phyloP scores from a whole-genome alignment of 2,797 vertebrate genomes.

The Tadarida brasiliensis region DNA sequence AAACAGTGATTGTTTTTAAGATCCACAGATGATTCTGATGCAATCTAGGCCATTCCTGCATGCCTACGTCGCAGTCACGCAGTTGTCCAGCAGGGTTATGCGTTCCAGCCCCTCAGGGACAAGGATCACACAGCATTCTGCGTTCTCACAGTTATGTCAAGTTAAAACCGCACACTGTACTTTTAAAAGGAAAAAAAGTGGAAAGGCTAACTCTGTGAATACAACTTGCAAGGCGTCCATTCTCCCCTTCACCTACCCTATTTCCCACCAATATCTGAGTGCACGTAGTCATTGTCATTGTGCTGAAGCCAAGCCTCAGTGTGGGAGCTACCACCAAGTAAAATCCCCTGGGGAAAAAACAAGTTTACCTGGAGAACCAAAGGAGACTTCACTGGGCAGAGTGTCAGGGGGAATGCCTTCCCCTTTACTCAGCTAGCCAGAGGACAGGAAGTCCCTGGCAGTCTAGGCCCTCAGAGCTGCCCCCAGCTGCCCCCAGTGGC shows the following conservation, averaged over 20 bases:
- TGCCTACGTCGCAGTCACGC: neutral
- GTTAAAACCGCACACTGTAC: neutral
- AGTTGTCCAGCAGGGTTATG: neutral
- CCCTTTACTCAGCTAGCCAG: neutral
- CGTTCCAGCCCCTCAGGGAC: neutral
- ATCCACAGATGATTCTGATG: neutral
- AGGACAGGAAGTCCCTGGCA: neutral
- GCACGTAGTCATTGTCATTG: too few relatives aligned
- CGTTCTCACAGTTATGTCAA: neutral
- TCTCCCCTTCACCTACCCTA: neutral
- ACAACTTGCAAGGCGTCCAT: neutral
- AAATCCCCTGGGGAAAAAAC: neutral
- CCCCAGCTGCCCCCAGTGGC: neutral
- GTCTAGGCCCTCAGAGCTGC: neutral
- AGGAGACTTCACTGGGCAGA: constrained; percentile 19
- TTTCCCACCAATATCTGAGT: neutral
- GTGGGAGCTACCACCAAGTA: neutral
- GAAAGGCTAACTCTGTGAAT: neutral
- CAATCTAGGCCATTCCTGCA: neutral
- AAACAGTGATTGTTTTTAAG: neutral
- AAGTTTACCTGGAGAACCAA: neutral
- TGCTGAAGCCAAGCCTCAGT: neutral
- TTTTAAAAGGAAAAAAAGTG: neutral
- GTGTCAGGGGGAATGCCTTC: neutral
- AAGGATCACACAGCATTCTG: neutral